A percentile compares a stretch with the other conserved stretches of the same genome.
Evolutionary conservation across 2,113 vertebrate genomes (phyloP).

Genomic region (Nicator chloris): DNA sequence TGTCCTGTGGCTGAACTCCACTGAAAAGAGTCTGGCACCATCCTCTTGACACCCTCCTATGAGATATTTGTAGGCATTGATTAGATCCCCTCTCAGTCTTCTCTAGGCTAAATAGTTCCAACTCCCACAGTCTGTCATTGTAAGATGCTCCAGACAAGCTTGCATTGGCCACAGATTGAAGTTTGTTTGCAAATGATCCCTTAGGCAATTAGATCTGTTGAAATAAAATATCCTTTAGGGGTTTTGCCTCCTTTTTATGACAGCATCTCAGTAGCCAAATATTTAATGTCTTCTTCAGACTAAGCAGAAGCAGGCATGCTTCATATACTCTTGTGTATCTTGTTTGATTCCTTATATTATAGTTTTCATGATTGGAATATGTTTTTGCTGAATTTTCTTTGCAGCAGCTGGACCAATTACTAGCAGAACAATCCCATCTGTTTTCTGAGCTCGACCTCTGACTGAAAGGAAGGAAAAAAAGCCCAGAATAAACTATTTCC

Average conservation of each 20-base stretch:
- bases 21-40: neutral
- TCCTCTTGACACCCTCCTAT: neutral
- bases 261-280: neutral
- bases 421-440: conserved; percentile 75
- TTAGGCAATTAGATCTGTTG: neutral
- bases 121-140: neutral
- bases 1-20: neutral
- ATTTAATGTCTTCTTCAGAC: neutral
- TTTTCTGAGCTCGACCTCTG: conserved; percentile 63
- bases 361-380: conserved; percentile 39
- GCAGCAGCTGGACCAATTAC: conserved; percentile 80
- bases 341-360: conserved; percentile 23
- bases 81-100: neutral
- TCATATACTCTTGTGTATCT: conserved; percentile 10
- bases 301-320: neutral
- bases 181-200: neutral
- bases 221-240: neutral
- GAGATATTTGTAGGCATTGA: neutral
- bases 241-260: neutral
- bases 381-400: conserved; percentile 39
- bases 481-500: neutral
- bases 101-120: neutral
- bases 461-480: conserved; percentile 47
- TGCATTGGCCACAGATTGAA: neutral
- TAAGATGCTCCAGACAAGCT: neutral